These are phyloP conservation scores for Caerostris darwini DNA, from an alignment of 1,140 invertebrate species.

Conservation along the genomic window DNA sequence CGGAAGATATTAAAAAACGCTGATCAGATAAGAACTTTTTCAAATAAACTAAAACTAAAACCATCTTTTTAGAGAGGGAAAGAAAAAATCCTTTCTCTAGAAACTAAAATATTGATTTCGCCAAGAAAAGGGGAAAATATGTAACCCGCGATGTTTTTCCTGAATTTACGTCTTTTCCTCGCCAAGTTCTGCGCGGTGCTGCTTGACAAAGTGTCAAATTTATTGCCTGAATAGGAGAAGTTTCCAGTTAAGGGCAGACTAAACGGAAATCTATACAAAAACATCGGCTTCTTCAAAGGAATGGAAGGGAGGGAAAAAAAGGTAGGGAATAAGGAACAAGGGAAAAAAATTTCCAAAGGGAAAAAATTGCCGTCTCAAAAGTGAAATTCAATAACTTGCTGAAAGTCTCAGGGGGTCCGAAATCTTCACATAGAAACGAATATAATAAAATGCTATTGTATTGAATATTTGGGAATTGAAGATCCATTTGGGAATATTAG, in stretches of 20 bases:
- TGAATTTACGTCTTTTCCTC: constrained; percentile 31
- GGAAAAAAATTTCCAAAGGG: constrained; percentile 37
- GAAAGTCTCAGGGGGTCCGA: neutral
- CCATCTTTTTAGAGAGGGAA: neutral
- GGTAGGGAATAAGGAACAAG: neutral
- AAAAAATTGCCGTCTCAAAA: constrained; percentile 42
- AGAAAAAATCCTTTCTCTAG: neutral
- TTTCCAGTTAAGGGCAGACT: constrained; percentile 63
- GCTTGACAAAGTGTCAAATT: constrained; percentile 69
- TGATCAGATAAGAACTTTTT: constrained; percentile 52
- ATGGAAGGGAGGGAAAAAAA: neutral
- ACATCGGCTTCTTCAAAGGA: constrained; percentile 13
- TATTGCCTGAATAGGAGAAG: constrained; percentile 61
- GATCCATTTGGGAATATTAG: neutral
- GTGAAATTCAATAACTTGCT: constrained; percentile 58
- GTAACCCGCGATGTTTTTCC: constrained; percentile 46
- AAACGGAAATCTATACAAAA: constrained; percentile 73
- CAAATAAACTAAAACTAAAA: constrained; percentile 23
- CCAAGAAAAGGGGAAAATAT: neutral
- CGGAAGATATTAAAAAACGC: constrained; percentile 30
- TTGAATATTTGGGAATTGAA: constrained; percentile 12
- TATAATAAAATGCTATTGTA: constrained; percentile 28
- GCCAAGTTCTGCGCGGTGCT: constrained; percentile 50
- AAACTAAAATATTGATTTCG: constrained; percentile 24
- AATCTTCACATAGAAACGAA: neutral